These are phyloP conservation scores for Eupithecia abbreviata DNA, from an alignment of 2,888 invertebrate genomes.

Conservation along the genomic window DNA sequence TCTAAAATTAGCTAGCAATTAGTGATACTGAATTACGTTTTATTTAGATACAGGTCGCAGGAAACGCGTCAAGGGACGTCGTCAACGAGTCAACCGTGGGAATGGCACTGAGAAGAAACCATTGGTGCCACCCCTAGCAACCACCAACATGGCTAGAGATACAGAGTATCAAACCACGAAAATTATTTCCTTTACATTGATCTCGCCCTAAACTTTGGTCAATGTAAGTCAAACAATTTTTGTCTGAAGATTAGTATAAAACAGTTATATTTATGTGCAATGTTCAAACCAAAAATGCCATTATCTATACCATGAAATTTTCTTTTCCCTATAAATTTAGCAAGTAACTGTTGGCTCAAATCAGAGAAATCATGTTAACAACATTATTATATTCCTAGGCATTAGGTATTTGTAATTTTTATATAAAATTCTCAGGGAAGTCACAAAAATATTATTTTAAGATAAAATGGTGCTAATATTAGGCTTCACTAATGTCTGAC, in stretches of 20 bases:
- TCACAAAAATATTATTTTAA: conserved; percentile 82
- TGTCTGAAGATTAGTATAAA: conserved; percentile 66
- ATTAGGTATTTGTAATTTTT: conserved; percentile 83
- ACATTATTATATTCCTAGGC: conserved; percentile 79
- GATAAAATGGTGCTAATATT: conserved; percentile 82
- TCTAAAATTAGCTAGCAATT: conserved; percentile 52
- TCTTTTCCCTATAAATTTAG: conserved; percentile 63
- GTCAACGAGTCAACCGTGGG: conserved; percentile 59
- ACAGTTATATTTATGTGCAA: conserved; percentile 78
- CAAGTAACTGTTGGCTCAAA: conserved; percentile 79
- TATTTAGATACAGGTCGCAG: conserved; percentile 66
- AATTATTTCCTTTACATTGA: conserved; percentile 75
- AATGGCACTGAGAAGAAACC: conserved; percentile 51
- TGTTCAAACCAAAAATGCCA: conserved; percentile 83
- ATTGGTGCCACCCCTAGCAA: conserved; percentile 50
- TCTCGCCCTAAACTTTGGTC: conserved; percentile 72
- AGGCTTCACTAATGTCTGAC: conserved; percentile 82
- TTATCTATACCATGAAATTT: conserved; percentile 72
- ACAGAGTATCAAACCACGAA: conserved; percentile 61
- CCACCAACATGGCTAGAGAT: conserved; percentile 57
- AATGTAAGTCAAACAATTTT: conserved; percentile 73
- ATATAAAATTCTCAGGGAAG: conserved; percentile 82
- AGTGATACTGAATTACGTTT: conserved; percentile 53
- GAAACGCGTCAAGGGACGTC: conserved; percentile 60
- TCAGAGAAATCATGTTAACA: conserved; percentile 75